Evolutionary conservation across 2,888 invertebrate species (phyloP).

Genomic region (Portevinia maculata): DNA sequence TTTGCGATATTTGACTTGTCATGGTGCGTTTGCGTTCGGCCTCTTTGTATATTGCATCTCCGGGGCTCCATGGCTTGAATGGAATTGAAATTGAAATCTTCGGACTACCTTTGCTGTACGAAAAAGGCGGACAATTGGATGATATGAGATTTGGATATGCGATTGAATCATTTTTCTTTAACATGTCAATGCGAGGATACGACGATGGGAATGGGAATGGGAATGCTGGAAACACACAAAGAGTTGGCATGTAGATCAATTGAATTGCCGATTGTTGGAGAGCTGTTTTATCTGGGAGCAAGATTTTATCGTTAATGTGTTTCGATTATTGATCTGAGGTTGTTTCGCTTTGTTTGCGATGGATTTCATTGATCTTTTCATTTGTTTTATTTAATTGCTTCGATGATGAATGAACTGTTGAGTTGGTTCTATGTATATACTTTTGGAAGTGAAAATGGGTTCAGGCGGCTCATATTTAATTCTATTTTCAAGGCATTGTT

Average conservation of each 20-base stretch:
- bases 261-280: conserved; percentile 49
- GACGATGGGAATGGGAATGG: conserved; percentile 43
- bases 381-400: conserved; percentile 55
- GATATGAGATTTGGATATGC: conserved; percentile 65
- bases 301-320: conserved; percentile 52
- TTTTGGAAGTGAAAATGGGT: neutral
- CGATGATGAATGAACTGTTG: conserved; percentile 22
- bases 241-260: conserved; percentile 51
- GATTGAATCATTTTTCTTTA: conserved; percentile 71
- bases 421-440: neutral
- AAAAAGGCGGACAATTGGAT: conserved; percentile 41
- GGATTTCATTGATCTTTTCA: conserved; percentile 1
- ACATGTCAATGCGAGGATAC: conserved; percentile 61
- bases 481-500: too few species aligned
- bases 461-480: neutral
- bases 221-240: conserved; percentile 37
- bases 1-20: conserved; percentile 72
- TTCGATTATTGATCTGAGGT: conserved; percentile 39
- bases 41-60: conserved; percentile 32
- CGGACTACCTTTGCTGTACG: neutral
- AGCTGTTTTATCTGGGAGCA: conserved; percentile 16
- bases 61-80: conserved; percentile 24
- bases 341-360: conserved; percentile 21
- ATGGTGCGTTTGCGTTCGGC: conserved; percentile 62
- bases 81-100: conserved; percentile 56